Conservation (phyloP, 2,888 invertebrate species). For the Callyntrura guangdongensis region DNA sequence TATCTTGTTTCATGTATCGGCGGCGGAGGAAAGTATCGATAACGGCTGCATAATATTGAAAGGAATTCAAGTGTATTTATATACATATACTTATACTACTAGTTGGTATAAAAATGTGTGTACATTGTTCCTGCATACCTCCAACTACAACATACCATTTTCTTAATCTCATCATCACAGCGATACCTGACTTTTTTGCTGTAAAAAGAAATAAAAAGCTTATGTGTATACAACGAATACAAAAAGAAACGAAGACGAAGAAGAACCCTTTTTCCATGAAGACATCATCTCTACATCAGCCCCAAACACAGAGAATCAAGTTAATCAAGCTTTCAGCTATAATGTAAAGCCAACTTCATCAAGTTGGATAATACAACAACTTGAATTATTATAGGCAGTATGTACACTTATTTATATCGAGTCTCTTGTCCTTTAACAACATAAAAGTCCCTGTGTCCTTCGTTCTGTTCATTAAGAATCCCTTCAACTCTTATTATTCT, state of each 20-base stretch:
- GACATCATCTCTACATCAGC: background rate
- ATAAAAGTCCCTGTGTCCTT: conserved; percentile 5
- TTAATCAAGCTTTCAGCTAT: background rate
- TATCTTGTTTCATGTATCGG: conserved; percentile 15
- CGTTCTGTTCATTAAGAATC: conserved; percentile 69
- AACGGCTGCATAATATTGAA: background rate
- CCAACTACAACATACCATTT: background rate
- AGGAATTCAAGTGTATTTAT: background rate
- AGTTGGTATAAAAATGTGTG: background rate
- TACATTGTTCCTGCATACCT: background rate
- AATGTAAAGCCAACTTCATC: conserved; percentile 2
- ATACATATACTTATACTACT: background rate
- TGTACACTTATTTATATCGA: background rate
- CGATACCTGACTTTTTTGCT: background rate
- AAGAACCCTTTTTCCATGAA: conserved; percentile 16
- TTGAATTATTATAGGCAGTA: background rate
- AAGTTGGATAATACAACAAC: background rate
- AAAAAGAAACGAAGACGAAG: no score
- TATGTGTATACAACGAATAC: background rate
- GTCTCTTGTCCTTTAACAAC: background rate
- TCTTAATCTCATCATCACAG: background rate
- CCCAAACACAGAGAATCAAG: no score
- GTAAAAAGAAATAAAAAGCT: background rate
- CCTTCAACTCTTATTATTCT: conserved; percentile 49
- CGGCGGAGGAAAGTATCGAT: background rate